phyloP scores from a whole-genome alignment of 2,888 invertebrate genomes.

The Macaria liturata region DNA sequence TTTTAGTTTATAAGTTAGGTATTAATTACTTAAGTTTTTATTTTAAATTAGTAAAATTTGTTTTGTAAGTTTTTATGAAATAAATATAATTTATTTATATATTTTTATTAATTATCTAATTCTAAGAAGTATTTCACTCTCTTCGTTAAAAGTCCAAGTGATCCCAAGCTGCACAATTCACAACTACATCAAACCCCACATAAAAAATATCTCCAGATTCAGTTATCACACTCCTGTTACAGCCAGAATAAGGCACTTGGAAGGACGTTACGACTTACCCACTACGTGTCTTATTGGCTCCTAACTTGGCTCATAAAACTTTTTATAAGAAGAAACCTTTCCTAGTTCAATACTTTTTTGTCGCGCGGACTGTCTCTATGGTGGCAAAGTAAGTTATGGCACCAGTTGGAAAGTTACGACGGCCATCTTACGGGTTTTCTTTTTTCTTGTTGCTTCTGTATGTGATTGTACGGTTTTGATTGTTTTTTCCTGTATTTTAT shows the following conservation, averaged over 20 bases:
- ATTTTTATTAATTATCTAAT: too few species aligned
- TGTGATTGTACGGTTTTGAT: neutral
- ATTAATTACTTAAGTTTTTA: too few species aligned
- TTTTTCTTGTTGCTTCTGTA: conserved; percentile 1
- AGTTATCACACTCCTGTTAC: conserved; percentile 24
- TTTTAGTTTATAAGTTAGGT: too few species aligned
- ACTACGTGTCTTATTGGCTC: conserved; percentile 25
- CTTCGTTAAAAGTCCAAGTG: too few species aligned
- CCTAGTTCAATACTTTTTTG: conserved; percentile 17
- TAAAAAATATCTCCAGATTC: conserved; percentile 12
- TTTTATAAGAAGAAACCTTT: conserved; percentile 23
- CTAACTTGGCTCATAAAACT: conserved; percentile 22
- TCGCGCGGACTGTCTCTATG: conserved; percentile 15
- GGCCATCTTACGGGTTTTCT: conserved; percentile 12
- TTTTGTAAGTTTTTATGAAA: too few species aligned
- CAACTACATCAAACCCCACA: neutral
- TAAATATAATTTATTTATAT: too few species aligned
- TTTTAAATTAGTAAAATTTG: too few species aligned
- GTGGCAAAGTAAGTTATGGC: conserved; percentile 19
- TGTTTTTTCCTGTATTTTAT: too few species aligned
- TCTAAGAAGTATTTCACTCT: too few species aligned
- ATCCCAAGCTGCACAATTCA: neutral
- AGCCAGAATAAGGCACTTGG: conserved; percentile 23
- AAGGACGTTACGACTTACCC: conserved; percentile 20
- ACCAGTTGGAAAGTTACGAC: conserved; percentile 17